Base-by-base conservation (phyloP, 2,113 vertebrate genomes). In the Halcyon senegalensis region DNA sequence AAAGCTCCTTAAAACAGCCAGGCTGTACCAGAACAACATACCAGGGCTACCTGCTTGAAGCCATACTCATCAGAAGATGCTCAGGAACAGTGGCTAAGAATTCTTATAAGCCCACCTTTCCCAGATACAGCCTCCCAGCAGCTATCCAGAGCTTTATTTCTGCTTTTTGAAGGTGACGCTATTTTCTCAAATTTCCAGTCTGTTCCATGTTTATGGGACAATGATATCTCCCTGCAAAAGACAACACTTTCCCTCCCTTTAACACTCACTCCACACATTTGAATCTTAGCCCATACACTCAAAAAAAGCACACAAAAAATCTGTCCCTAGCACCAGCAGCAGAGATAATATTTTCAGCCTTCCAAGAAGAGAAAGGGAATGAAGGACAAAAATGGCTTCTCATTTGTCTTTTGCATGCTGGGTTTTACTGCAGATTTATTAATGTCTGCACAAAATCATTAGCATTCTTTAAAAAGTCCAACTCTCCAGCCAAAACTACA, bases 401-500 rank as follows among this genome's bases (percentile, higher is more conserved):
- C 77, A 51, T 93, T 93, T 95, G 76, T 78, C 90, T 95, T 89
- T 69, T 70, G 30, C 77, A 70, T 55, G 44, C 69, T 79, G 44
- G 59, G 59, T 64, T 94, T 93, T 93, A 74, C 72, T 87, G 80
- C 70, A 93, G 87, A 83, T 96, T 96, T 96, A 92, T 96, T 93
- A 95, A 92, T 13, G 74, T 77, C 95, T 95, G 92, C 51, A 81
- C 16, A 87, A 84, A 95, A 95, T 77, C 88, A 97, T 95, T 94
- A 97, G 55, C 92, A 91, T 93, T 84, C 90, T 90, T 94, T 73
- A 35, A 95, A 84, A 96, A 91, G 86, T 74, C 92, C 81, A 77
- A 94, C 58, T 96, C 94, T 95, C 86, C 82, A 92, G 95, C 80
- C 96, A 96, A 93, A 95, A 67, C 90, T 93, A 85, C 94, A 97